Base-by-base conservation (phyloP, 1,140 invertebrate species). In the Drosophila eugracilis region DNA sequence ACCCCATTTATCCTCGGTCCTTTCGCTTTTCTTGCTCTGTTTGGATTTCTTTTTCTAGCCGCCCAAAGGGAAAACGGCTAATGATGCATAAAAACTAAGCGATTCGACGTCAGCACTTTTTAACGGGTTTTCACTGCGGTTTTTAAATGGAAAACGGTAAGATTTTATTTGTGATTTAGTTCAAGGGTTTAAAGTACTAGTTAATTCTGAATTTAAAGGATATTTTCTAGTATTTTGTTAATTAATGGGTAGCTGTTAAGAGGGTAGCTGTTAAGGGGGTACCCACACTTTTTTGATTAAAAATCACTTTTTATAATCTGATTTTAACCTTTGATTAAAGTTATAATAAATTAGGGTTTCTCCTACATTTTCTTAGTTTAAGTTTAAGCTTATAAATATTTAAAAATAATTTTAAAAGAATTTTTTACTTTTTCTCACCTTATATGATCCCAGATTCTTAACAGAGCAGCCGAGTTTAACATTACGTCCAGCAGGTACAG, bases 401-500 rank as follows among this genome's bases (percentile, higher is more conserved):
- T 2, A 4, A 32, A 4, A 37, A 3, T 15, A 1, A 5, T 37
- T 15, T 6, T 7, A 15, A 37, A 32, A 0, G 3, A 28, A 12
- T 19, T 19, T 30, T 4, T 19, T 7, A n/a, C n/a, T n/a, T n/a
- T n/a, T n/a, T n/a, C 77, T 79, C 92, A 96, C 96, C 94, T 96
- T 96, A 89, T 95, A 97, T 9, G 95, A 94, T 53, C 96, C 97
- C 17, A 98, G 94, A 92, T 98, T 96, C 90, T 97, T 97, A 39
- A 98, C 97, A 7, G 96, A 96, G 92, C 97, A 98, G 6, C 96
- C 95, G 70, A 98, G 93, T 89, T 96, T 96, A 39, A 97, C 96
- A 85, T 95, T 96, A 59, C 97, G 93, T 62, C 97, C 97, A 48
- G 96, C 96, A 66, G 96, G 94, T 75, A 95, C 94, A 58, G 94